Conservation (phyloP, 2,888 invertebrate species). For the Meghimatium bilineatum region DNA sequence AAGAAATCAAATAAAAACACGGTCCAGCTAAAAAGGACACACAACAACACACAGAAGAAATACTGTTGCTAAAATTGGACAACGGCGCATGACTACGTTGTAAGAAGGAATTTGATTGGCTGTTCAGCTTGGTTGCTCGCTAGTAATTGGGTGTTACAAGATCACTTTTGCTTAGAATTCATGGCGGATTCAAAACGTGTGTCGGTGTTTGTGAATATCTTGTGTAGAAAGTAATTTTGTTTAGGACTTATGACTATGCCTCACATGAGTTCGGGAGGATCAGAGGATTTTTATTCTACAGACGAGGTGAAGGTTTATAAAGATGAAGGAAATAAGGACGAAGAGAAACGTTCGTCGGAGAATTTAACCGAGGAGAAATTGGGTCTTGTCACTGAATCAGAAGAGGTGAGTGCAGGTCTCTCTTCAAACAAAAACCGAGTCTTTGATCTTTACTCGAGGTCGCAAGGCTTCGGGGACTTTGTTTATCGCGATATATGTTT, state of each 20-base stretch:
- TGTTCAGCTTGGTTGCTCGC: slow-evolving; percentile 64
- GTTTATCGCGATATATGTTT: background rate
- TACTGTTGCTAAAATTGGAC: slow-evolving; percentile 52
- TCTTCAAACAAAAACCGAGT: slow-evolving; percentile 54
- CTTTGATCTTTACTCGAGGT: slow-evolving; percentile 58
- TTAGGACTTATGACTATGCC: slow-evolving; percentile 80
- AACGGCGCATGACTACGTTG: slow-evolving; percentile 60
- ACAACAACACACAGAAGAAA: slow-evolving; percentile 44
- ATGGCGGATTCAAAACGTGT: slow-evolving; percentile 76
- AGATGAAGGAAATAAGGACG: slow-evolving; percentile 91
- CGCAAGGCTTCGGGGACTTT: slow-evolving; percentile 42
- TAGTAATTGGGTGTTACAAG: slow-evolving; percentile 74
- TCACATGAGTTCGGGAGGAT: slow-evolving; percentile 82
- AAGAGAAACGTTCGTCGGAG: slow-evolving; percentile 85
- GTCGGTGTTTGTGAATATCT: slow-evolving; percentile 62
- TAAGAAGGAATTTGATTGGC: slow-evolving; percentile 71
- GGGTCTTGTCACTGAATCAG: slow-evolving; percentile 96
- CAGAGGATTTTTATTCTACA: slow-evolving; percentile 96
- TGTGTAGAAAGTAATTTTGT: slow-evolving; percentile 63
- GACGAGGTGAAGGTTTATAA: slow-evolving; percentile 99
- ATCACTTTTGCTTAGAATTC: slow-evolving; percentile 73
- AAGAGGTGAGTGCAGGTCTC: slow-evolving; percentile 82
- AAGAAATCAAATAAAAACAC: background rate
- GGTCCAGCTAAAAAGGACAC: slow-evolving; percentile 38
- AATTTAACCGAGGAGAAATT: slow-evolving; percentile 97